A percentile compares a stretch with the other conserved stretches of the same genome.
Conservation (phyloP, 2,797 vertebrate species). For the Xenentodon cancila region DNA sequence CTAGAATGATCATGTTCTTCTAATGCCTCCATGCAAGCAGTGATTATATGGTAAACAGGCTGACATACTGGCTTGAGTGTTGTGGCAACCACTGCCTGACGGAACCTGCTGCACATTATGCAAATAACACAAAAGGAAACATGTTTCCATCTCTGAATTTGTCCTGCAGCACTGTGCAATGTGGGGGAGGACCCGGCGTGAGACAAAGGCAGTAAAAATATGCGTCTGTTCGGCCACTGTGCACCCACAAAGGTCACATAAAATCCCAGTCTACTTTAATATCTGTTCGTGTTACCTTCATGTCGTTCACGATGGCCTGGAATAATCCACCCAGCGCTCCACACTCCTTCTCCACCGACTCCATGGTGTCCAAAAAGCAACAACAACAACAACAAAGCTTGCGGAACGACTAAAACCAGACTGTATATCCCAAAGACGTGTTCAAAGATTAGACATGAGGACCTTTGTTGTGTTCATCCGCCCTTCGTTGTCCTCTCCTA, state of each 20-base stretch:
- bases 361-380: constrained; percentile 81
- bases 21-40: neutral
- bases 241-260: constrained; percentile 42
- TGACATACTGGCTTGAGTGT: constrained; percentile 8
- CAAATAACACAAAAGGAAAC: constrained; percentile 76
- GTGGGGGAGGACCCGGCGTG: constrained; percentile 56
- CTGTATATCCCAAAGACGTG: constrained; percentile 26
- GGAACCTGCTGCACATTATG: constrained; percentile 70
- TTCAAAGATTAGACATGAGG: constrained; percentile 35
- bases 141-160: constrained; percentile 64
- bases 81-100: constrained; percentile 28
- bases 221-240: constrained; percentile 41
- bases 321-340: constrained; percentile 97
- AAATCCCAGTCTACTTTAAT: constrained; percentile 37
- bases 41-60: neutral
- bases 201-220: constrained; percentile 84
- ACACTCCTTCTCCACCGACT: constrained; percentile 96
- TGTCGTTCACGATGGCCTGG: constrained; percentile 97
- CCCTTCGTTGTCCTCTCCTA: constrained; percentile 43
- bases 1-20: neutral
- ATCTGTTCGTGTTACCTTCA: constrained; percentile 88
- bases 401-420: constrained; percentile 7
- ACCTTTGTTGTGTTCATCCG: constrained; percentile 41
- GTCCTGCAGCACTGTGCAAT: constrained; percentile 66
- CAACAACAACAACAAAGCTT: constrained; percentile 35